A percentile compares a stretch with the other conserved stretches of the same genome.
Conservation (phyloP, 2,888 invertebrate species). For the Campopleginae sp. region DNA sequence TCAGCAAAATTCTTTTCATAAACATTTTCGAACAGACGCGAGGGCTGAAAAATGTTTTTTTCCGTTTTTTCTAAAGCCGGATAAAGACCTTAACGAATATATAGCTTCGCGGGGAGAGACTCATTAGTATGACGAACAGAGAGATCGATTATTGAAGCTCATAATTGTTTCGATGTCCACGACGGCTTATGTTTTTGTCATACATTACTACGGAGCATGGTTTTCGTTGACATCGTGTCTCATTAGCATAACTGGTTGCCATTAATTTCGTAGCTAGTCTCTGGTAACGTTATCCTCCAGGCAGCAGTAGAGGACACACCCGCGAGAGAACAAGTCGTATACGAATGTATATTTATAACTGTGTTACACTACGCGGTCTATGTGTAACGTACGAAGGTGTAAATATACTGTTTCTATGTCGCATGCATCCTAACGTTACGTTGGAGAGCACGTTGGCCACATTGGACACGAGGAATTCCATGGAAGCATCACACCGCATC, state of each 20-base stretch:
- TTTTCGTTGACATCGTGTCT: conserved; percentile 45
- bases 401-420: conserved; percentile 8
- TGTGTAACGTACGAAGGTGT: conserved; percentile 1
- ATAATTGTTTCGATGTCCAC: conserved; percentile 48
- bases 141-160: conserved; percentile 49
- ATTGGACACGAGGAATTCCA: conserved; percentile 54
- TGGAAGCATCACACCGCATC: conserved; percentile 57
- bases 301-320: conserved; percentile 27
- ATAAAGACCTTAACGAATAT: neutral
- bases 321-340: conserved; percentile 34
- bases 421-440: conserved; percentile 22
- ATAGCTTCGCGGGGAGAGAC: neutral
- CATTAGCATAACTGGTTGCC: conserved; percentile 64
- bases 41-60: neutral
- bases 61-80: neutral
- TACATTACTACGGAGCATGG: conserved; percentile 13
- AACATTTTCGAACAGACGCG: neutral
- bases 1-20: too few species aligned
- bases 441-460: conserved; percentile 14
- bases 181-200: conserved; percentile 28
- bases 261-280: conserved; percentile 51
- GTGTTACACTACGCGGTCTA: conserved; percentile 14
- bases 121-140: conserved; percentile 23
- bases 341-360: conserved; percentile 15
- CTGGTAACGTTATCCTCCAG: conserved; percentile 45